phyloP scores from a whole-genome alignment of 2,888 invertebrate genomes.

The Drosophila conformis region DNA sequence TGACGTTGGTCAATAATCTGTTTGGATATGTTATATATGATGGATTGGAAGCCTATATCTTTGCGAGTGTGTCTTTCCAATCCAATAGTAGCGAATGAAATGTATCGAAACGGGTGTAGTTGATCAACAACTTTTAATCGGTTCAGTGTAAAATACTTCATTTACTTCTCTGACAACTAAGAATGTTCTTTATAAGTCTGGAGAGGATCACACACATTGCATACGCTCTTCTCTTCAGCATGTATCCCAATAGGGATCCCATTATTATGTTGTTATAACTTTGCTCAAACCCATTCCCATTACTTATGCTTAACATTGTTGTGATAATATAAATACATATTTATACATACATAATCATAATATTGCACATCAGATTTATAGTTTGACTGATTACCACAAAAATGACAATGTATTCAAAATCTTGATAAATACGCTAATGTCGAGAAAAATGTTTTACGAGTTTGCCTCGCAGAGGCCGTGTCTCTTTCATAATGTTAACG shows the following conservation, averaged over 20 bases:
- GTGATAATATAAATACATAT: background rate
- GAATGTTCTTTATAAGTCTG: background rate
- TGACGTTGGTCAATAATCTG: background rate
- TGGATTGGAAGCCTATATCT: background rate
- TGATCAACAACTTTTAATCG: background rate
- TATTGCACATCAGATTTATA: background rate
- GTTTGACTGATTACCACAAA: background rate
- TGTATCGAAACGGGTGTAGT: background rate
- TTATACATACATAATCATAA: background rate
- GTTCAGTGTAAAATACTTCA: background rate
- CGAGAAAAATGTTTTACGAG: conserved; percentile 26
- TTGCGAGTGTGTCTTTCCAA: background rate
- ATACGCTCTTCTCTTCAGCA: too few relatives aligned
- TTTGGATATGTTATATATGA: background rate
- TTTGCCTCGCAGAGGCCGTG: background rate
- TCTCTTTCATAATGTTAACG: conserved; percentile 15
- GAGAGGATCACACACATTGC: too few relatives aligned
- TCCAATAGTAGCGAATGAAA: background rate
- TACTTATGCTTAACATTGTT: background rate
- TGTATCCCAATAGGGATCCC: background rate
- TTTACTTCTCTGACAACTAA: background rate
- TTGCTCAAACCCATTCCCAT: background rate
- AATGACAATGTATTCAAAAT: background rate
- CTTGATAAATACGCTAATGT: background rate
- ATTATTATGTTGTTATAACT: background rate